Evolutionary conservation across 2,888 invertebrate species (phyloP).

Genomic region (Hydrotaea cyrtoneurina): DNA sequence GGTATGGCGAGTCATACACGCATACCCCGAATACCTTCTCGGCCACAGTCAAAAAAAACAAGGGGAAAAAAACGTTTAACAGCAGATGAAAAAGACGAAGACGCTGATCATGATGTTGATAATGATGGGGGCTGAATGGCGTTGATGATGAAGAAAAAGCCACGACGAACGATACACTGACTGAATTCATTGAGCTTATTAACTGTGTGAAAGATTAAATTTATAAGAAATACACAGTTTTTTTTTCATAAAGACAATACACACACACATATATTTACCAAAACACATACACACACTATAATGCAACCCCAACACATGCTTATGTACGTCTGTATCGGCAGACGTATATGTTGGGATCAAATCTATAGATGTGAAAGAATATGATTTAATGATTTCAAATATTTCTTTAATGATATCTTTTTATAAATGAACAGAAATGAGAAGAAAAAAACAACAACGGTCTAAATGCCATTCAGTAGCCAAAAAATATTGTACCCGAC

Average conservation of each 20-base stretch:
- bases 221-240: slow-evolving; percentile 62
- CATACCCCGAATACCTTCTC: slow-evolving; percentile 19
- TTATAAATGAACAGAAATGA: slow-evolving; percentile 29
- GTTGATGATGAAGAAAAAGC: slow-evolving; percentile 13
- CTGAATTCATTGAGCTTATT: slow-evolving; percentile 70
- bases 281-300: background rate
- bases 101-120: background rate
- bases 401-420: slow-evolving; percentile 64
- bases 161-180: slow-evolving; percentile 34
- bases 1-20: background rate
- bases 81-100: slow-evolving; percentile 17
- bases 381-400: slow-evolving; percentile 67
- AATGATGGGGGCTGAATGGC: background rate
- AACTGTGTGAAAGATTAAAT: slow-evolving; percentile 70
- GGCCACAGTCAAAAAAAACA: no score
- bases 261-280: background rate
- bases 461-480: slow-evolving; percentile 58
- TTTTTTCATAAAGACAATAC: slow-evolving; percentile 14
- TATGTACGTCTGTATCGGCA: background rate
- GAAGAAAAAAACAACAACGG: background rate
- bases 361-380: slow-evolving; percentile 51
- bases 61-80: slow-evolving; percentile 20
- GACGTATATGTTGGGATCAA: background rate
- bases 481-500: slow-evolving; percentile 22
- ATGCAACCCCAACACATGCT: slow-evolving; percentile 30